Percentiles rank a stretch among this genome's conserved stretches.
phyloP scores from a whole-genome alignment of 2,797 vertebrate species.

The Acanthopagrus latus region DNA sequence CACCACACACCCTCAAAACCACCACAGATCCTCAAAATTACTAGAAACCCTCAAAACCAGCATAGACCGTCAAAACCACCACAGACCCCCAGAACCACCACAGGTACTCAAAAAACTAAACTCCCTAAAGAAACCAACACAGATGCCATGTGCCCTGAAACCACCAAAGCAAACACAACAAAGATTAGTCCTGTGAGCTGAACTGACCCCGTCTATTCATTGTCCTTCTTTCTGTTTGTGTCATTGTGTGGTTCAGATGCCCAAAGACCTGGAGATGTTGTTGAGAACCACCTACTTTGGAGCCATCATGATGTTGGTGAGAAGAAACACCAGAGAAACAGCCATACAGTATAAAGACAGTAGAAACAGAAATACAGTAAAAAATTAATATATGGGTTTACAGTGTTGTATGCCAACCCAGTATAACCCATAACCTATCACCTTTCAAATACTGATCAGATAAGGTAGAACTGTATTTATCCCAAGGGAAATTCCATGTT shows the following conservation, averaged over 20 bases:
- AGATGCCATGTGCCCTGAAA: not conserved
- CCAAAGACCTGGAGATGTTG: constrained; percentile 92
- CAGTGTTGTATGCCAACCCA: too few species aligned
- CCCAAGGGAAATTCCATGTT: not conserved
- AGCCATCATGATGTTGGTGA: constrained; percentile 92
- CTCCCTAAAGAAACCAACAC: not conserved
- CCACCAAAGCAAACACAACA: not conserved
- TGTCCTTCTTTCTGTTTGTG: not conserved
- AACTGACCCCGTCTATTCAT: not conserved
- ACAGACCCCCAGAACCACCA: too few species aligned
- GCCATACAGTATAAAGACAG: not conserved
- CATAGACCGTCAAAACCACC: not conserved
- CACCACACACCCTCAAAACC: not conserved
- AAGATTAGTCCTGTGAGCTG: not conserved
- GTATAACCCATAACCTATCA: too few species aligned
- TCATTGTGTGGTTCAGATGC: constrained; percentile 84
- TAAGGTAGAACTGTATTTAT: too few species aligned
- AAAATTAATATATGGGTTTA: too few species aligned
- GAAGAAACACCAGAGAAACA: constrained; percentile 16
- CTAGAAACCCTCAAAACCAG: not conserved
- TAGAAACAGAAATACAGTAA: not conserved
- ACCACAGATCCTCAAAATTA: not conserved
- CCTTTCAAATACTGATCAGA: too few species aligned
- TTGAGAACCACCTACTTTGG: constrained; percentile 94
- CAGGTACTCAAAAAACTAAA: too few species aligned